Base-by-base conservation (phyloP, 2,888 invertebrate species). In the Phrixothrix hirtus region DNA sequence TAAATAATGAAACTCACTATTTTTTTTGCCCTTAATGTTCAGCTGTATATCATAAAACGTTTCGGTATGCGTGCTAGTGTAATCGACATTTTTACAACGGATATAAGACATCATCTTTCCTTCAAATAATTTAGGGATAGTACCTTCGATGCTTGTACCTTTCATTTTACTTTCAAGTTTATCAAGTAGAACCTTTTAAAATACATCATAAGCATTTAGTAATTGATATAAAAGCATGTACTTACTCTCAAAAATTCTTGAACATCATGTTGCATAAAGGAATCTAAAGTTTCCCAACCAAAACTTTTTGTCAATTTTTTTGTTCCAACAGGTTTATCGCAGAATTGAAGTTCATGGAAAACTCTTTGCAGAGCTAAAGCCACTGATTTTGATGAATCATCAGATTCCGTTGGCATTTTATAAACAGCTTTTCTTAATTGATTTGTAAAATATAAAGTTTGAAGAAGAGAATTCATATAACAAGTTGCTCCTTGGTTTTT, bases 401-500 rank as follows among this genome's bases (percentile, higher is more conserved):
- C 98, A 58, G 94, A 95, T 76, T 98, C 97, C 21, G 98, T 98
- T 14, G 98, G 98, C 92, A 99, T 98, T 78, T 96, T 91, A 74
- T 99, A 99, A 7, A 99, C 98, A 42, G 97, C 96, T 82, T 93
- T 84, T 43, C 89, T 80, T 62, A 89, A 75, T 70, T 89, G 84
- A 79, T 97, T 98, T 30, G 98, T 99, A 77, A 98, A 99, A 78
- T 94, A 99, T 34, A 99, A 79, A 0, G 98, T 97, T 79, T 99
- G 99, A 42, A 99, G 82, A 57, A 99, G 81, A 1, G 97, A 98
- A 75, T 99, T 99, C 98, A 99, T 99, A 74, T 99, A 99, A 77
- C 99, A 99, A 0, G 99, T 99, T 35, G 99, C 99, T 41, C 99
- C 99, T 79, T 99, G 98, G 78, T 99, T 99, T 77, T 97, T 97